Base-by-base conservation (phyloP, 2,888 invertebrate species). In the Parthenolecanium corni region DNA sequence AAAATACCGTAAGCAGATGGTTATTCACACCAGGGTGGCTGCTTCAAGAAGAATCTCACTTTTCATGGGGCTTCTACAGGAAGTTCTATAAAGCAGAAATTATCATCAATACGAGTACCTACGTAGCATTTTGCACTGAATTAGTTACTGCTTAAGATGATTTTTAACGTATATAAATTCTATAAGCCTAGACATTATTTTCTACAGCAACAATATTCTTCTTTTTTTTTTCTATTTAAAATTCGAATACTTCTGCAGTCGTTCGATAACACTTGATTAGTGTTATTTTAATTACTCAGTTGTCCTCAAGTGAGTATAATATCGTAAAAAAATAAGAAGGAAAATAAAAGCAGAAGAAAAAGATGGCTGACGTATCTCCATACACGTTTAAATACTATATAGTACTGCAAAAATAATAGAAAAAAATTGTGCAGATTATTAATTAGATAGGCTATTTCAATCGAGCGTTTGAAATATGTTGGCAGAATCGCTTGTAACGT, bases 361-460 rank as follows among this genome's bases (percentile, higher is more conserved):
- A 42, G 44, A 42, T 42, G 44, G 44, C 44, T 42, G 18, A 14
- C 18, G 44, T 42, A 42, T 42, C n/a, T 42, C 44, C 31, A 9
- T 31, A 31, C 31, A 9, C 31, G 9, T 31, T 6, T 31, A 31
- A 31, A 31, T 31, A 31, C 9, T 31, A 4, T 6, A 31, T 4
- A 31, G 4, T 31, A 31, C 9, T 31, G 31, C 31, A 31, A 31
- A 31, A 4, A 31, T 6, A 31, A 31, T 9, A 31, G 9, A 31
- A 9, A 31, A 9, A 31, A 31, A 31, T 31, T 31, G 5, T 31
- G 31, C 52, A 52, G 53, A 53, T 53, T n/a, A 53, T 53, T 53
- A 53, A 53, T 53, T 53, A 53, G 53, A 53, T 53, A 53, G 40
- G 53, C 53, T 53, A 56, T 56, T 42, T 44, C 42, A 56, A 56